A percentile compares a stretch with the other conserved stretches of the same genome.
phyloP scores from a whole-genome alignment of 2,888 invertebrate species.

The Epinotia nisella region DNA sequence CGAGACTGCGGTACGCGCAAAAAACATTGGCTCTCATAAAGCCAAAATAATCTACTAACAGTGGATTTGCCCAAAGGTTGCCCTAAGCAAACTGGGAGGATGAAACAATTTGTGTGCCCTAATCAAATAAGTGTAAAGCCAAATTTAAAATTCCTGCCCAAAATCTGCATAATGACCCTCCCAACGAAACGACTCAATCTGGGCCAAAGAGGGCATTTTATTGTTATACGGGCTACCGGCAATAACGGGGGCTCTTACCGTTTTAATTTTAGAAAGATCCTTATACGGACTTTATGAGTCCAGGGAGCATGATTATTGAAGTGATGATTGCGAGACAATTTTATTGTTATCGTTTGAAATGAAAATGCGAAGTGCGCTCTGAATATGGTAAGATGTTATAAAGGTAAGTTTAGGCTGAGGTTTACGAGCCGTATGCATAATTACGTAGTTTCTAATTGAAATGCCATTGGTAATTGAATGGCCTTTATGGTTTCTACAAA shows the following conservation, averaged over 20 bases:
- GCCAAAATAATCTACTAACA: slow-evolving; percentile 54
- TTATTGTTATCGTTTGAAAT: slow-evolving; percentile 41
- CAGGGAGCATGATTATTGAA: slow-evolving; percentile 39
- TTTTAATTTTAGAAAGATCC: slow-evolving; percentile 44
- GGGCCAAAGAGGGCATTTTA: slow-evolving; percentile 47
- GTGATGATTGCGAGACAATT: slow-evolving; percentile 42
- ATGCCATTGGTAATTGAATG: neutral
- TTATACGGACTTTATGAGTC: slow-evolving; percentile 37
- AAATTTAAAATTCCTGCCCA: slow-evolving; percentile 68
- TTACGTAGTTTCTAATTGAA: slow-evolving; percentile 1
- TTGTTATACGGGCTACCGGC: slow-evolving; percentile 55
- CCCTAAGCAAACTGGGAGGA: slow-evolving; percentile 66
- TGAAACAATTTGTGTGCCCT: slow-evolving; percentile 75
- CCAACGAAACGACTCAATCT: slow-evolving; percentile 69
- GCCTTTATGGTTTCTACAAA: neutral
- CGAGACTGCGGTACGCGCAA: slow-evolving; percentile 24
- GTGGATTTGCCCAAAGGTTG: slow-evolving; percentile 50
- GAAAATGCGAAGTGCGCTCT: slow-evolving; percentile 16
- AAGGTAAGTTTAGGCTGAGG: neutral
- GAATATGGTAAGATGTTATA: neutral
- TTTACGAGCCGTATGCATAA: slow-evolving; percentile 4
- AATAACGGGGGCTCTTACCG: slow-evolving; percentile 34
- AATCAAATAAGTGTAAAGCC: slow-evolving; percentile 75
- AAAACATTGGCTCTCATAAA: slow-evolving; percentile 36
- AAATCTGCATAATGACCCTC: slow-evolving; percentile 73